Conservation (phyloP, 2,113 vertebrate species). For the Rhabdornis inornatus region DNA sequence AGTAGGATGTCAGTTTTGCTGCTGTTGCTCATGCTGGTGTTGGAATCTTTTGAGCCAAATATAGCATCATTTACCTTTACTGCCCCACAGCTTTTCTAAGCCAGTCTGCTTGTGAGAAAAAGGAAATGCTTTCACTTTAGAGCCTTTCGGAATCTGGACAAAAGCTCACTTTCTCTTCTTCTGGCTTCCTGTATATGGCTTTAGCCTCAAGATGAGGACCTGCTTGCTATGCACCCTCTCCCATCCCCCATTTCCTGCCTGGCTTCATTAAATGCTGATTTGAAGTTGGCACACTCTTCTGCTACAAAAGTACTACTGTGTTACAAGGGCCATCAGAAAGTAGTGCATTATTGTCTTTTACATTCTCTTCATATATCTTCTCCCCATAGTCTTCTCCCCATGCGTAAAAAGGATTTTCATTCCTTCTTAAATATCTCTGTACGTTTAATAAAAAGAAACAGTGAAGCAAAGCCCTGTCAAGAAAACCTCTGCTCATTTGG, state of each 20-base stretch:
- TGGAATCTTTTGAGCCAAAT: background rate
- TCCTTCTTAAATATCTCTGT: background rate
- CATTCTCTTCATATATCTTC: constrained; percentile 23
- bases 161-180: constrained; percentile 79
- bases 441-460: constrained; percentile 26
- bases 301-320: constrained; percentile 81
- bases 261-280: constrained; percentile 80
- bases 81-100: background rate
- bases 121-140: constrained; percentile 52
- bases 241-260: constrained; percentile 84
- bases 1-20: background rate
- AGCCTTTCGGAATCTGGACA: constrained; percentile 28
- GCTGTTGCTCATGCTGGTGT: background rate
- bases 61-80: background rate
- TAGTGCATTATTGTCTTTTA: constrained; percentile 76
- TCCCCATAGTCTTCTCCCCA: constrained; percentile 31
- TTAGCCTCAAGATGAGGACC: constrained; percentile 79
- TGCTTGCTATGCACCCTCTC: constrained; percentile 60
- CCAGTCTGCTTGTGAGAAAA: background rate
- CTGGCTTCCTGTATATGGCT: constrained; percentile 69
- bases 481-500: background rate
- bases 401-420: constrained; percentile 20
- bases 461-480: background rate
- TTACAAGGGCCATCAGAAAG: constrained; percentile 65
- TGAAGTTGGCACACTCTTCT: constrained; percentile 71